These are phyloP conservation scores for Symphodus melops DNA, from an alignment of 2,113 vertebrate species.

Conservation along the genomic window DNA sequence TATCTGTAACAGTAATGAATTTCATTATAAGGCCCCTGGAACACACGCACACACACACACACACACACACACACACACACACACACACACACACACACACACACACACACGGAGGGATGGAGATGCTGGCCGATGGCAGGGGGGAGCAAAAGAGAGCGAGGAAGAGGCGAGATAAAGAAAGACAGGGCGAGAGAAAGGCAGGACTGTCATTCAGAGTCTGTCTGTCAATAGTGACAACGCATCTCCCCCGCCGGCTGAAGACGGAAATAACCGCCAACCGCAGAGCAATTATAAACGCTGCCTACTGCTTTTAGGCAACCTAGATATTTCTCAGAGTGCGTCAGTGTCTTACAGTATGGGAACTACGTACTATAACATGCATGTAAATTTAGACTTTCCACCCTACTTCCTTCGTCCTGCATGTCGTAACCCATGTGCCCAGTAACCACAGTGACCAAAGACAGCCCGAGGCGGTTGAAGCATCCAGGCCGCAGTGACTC, in stretches of 20 bases:
- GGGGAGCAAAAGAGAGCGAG: constrained; percentile 10
- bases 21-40: constrained; percentile 70
- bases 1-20: constrained; percentile 77
- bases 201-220: constrained; percentile 65
- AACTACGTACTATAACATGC: constrained; percentile 29
- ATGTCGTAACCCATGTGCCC: constrained; percentile 25
- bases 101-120: constrained; percentile 51
- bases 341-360: neutral
- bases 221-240: constrained; percentile 62
- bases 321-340: constrained; percentile 11
- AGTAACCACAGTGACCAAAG: constrained; percentile 68
- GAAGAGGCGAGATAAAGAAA: constrained; percentile 23
- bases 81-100: constrained; percentile 64
- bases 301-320: constrained; percentile 49
- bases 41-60: constrained; percentile 65
- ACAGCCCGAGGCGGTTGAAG: constrained; percentile 42
- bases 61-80: constrained; percentile 64
- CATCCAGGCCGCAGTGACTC: constrained; percentile 68
- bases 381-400: constrained; percentile 59
- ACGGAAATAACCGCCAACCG: constrained; percentile 66
- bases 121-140: constrained; percentile 41
- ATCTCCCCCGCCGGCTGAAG: constrained; percentile 44
- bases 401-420: constrained; percentile 31
- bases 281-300: constrained; percentile 62
- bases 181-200: constrained; percentile 25